A percentile compares a stretch with the other conserved stretches of the same genome.
Evolutionary conservation across 2,888 invertebrate genomes (phyloP).

Genomic region (Seladonia tumulorum): DNA sequence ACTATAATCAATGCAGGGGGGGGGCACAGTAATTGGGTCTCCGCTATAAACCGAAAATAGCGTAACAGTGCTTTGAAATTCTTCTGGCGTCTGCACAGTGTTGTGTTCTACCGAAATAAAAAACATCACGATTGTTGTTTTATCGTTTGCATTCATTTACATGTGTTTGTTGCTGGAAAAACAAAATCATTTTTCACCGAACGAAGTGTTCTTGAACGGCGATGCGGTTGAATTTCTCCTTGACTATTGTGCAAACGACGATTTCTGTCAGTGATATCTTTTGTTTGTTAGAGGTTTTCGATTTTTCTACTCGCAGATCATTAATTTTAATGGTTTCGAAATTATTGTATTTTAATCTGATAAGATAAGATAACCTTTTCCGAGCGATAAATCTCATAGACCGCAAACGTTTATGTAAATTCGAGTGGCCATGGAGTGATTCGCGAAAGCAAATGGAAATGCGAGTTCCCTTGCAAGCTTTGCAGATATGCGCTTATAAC

Average conservation of each 20-base stretch:
- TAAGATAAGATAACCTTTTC: neutral
- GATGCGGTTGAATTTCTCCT: neutral
- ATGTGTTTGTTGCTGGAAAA: too few relatives aligned
- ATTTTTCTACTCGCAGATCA: neutral
- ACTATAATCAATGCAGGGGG: too few relatives aligned
- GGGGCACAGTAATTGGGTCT: too few relatives aligned
- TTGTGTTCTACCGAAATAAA: too few relatives aligned
- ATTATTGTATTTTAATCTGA: neutral
- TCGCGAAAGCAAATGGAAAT: neutral
- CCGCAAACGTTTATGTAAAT: neutral
- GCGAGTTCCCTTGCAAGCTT: neutral
- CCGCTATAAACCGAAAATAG: too few relatives aligned
- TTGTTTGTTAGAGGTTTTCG: neutral
- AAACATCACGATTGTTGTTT: too few relatives aligned
- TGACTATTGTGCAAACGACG: neutral
- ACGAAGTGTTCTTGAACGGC: too few relatives aligned
- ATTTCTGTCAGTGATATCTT: neutral
- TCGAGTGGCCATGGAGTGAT: neutral
- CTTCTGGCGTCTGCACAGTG: too few relatives aligned
- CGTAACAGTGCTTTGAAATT: too few relatives aligned
- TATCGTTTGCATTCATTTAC: too few relatives aligned
- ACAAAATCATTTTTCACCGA: too few relatives aligned
- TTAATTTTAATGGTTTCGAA: neutral
- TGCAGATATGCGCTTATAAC: neutral
- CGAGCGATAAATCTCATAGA: neutral